Base-by-base conservation (phyloP, 2,113 vertebrate genomes). In the Notothenia rossii region DNA sequence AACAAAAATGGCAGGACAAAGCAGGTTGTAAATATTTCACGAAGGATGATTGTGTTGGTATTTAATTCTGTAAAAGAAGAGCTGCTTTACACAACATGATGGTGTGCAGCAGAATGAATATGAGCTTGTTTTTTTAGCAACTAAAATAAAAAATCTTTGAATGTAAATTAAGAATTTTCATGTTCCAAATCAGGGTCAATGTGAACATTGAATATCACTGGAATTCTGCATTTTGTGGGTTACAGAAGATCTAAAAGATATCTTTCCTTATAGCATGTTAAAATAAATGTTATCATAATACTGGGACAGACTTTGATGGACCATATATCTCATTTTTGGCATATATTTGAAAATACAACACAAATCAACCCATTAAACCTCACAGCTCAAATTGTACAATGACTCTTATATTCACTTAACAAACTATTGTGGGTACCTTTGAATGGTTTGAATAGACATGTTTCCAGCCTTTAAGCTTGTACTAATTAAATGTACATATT, bases 11-110 rank as follows among this genome's bases (percentile, higher is more conserved):
- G 43, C 46, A 54, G 22, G 46, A 72, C 48, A 43, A 25, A 58
- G 20, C 55, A 53, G 25, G 45, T 33, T 62, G 76, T 83, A 70
- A 70, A 83, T 61, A 83, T 55, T 77, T 40, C 51, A 61, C 4
- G 40, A 45, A 18, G 18, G 20, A 60, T 69, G 33, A 59, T 62
- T 76, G 10, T 62, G 61, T 70, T n/a, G 9, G 29, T 73, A 53
- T 71, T 70, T 81, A 45, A 68, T 62, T 51, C 25, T 55, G 17
- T 76, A 25, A 36, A 67, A 66, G n/a, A 25, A 64, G 18, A 48
- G 7, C 17, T 40, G 17, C 20, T 61, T 61, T 45, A 18, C 56
- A 65, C 5, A 53, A 20, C 58, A 66, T 55, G 22, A 40, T 53
- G 45, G 13, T 73, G 20, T 2, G 14, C 10, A 67, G n/a, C 40